A percentile compares a stretch with the other conserved stretches of the same genome.
phyloP scores from a whole-genome alignment of 2,113 vertebrate genomes.

The Vireo altiloquus region DNA sequence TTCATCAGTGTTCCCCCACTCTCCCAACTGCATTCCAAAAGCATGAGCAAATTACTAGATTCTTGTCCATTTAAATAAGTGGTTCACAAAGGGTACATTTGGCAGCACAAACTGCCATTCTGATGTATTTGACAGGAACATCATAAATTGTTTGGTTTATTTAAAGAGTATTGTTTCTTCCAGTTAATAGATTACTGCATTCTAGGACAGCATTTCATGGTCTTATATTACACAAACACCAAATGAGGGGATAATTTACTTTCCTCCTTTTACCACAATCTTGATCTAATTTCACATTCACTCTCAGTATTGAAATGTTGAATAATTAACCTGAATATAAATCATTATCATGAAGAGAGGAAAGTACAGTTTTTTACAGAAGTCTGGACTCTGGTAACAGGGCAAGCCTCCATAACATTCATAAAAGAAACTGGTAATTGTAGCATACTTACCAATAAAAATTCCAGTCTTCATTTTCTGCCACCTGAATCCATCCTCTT shows the following conservation, averaged over 20 bases:
- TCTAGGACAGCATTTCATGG: not conserved
- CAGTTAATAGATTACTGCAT: conserved; percentile 1
- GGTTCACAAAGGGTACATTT: not conserved
- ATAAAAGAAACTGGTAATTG: not conserved
- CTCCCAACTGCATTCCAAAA: not conserved
- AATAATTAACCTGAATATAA: not conserved
- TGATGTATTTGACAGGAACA: not conserved
- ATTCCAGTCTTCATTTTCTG: conserved; percentile 95
- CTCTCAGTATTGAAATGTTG: not conserved
- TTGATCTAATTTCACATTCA: not conserved
- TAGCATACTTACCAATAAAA: conserved; percentile 87
- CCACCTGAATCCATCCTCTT: conserved; percentile 91
- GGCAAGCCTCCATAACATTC: not conserved
- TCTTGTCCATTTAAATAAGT: not conserved
- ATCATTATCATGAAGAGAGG: not conserved
- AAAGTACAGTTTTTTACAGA: not conserved
- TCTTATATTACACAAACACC: not conserved
- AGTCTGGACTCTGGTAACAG: not conserved
- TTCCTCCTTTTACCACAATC: not conserved
- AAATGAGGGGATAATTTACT: not conserved
- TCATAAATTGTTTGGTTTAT: not conserved
- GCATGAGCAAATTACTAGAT: not conserved
- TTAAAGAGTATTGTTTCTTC: not conserved
- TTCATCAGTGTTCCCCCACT: not conserved
- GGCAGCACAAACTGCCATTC: not conserved